Base-by-base conservation (phyloP, 2,113 vertebrate species). In the Osmerus eperlanus region DNA sequence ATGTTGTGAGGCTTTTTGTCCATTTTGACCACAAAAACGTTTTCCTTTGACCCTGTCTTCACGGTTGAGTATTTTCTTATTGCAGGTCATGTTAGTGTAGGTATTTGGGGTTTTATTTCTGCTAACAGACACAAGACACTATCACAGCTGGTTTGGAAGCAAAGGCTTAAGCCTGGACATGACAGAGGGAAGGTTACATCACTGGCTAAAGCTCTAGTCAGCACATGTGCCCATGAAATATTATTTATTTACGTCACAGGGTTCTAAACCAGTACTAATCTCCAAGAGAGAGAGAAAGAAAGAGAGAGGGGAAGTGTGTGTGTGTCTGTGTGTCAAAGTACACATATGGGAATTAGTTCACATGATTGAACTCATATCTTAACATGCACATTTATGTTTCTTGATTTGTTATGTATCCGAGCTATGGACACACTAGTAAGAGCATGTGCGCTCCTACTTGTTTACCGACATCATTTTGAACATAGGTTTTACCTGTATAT, bases 121-220 rank as follows among this genome's bases (percentile, higher is more conserved):
- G 15, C 2, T 68, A 77, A 70, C 28, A 70, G 29, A 71, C 11
- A 74, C 41, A 63, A 61, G n/a, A 71, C 15, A 62, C 29, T 9
- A 53, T 23, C 32, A 76, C 70, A 76, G 71, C 71, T 72, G 68
- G 70, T 71, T 54, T 68, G 56, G 7, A 73, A 70, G 36, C 61
- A 19, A 18, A 75, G 32, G 56, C 56, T 18, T 77, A 72, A 72
- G 18, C 58, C 36, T 56, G 21, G 21, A 11, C 59, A 62, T 65
- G 68, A 78, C 71, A 78, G 66, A 78, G 58, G 64, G 55, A 52
- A 64, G 25, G 76, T 81, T 76, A 78, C 66, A 78, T 83, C 74
- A 79, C 25, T 68, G 61, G 52, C 36, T 16, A 70, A 79, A 78
- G 21, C 71, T 60, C 18, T 60, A 60, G 19, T 68, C 36, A 71